These are phyloP conservation scores for Metellina segmentata DNA, from an alignment of 2,888 invertebrate genomes.

Conservation along the genomic window DNA sequence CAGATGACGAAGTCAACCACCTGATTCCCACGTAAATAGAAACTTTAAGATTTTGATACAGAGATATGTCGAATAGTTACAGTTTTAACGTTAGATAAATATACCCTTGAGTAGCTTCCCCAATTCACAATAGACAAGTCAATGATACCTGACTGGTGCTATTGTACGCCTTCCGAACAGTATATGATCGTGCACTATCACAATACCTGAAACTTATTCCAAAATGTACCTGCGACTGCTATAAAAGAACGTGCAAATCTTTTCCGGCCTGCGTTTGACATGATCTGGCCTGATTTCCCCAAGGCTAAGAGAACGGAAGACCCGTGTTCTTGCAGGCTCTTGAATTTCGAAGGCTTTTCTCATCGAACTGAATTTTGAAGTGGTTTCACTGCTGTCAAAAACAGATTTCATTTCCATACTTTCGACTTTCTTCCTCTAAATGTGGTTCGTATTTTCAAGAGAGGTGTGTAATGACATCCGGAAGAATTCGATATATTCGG, in stretches of 20 bases:
- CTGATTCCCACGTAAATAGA: no score
- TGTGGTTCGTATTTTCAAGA: not conserved
- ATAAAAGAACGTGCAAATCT: conserved; percentile 33
- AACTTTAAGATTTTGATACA: no score
- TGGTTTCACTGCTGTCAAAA: conserved; percentile 32
- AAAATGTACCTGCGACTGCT: conserved; percentile 14
- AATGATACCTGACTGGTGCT: no score
- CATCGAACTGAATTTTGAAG: conserved; percentile 28
- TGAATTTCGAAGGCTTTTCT: conserved; percentile 32
- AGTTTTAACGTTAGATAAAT: no score
- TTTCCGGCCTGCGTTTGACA: conserved; percentile 36
- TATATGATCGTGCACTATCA: not conserved
- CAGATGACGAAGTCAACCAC: no score
- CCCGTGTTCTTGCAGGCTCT: not conserved
- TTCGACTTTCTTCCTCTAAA: conserved; percentile 6
- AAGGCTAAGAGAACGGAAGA: conserved; percentile 24
- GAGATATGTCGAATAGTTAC: no score
- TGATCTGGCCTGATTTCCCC: conserved; percentile 41
- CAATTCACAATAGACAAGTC: not conserved
- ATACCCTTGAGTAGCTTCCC: not conserved
- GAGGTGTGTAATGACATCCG: conserved; percentile 6
- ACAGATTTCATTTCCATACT: conserved; percentile 47
- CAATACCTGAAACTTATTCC: not conserved
- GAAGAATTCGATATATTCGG: not conserved
- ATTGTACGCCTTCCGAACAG: no score